phyloP scores from a whole-genome alignment of 1,140 invertebrate genomes.

The Colletes gigas region DNA sequence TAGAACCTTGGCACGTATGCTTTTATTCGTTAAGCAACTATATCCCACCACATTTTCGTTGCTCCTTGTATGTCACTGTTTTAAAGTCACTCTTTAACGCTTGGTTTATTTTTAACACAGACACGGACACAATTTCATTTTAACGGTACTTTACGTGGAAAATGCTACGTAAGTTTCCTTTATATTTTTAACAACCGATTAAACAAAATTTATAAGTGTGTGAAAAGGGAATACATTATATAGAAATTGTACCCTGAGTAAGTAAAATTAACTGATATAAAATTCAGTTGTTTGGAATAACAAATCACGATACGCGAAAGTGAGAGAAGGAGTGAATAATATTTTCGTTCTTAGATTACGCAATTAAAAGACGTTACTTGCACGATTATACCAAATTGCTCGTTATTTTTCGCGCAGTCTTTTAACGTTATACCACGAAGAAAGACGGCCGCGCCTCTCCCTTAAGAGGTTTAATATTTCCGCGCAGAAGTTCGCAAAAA shows the following conservation, averaged over 20 bases:
- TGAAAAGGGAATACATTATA: no score
- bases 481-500: conserved; percentile 31
- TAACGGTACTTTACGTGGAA: no score
- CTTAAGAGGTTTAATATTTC: conserved; percentile 32
- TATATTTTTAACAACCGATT: no score
- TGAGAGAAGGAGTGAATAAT: no score
- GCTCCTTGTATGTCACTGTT: not conserved
- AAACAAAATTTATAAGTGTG: no score
- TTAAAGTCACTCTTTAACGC: not conserved
- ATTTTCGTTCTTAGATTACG: not conserved
- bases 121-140: no score
- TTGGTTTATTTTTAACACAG: not conserved
- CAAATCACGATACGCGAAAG: no score
- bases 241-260: no score
- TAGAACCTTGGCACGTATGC: not conserved
- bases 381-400: not conserved
- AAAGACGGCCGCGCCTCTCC: not conserved
- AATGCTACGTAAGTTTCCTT: no score
- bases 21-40: not conserved
- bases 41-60: not conserved
- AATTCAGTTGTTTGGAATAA: no score
- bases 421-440: not conserved
- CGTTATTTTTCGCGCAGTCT: not conserved
- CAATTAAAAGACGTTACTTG: not conserved
- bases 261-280: no score